These are phyloP conservation scores for Champsocephalus gunnari DNA, from an alignment of 2,797 vertebrate genomes.

Conservation along the genomic window DNA sequence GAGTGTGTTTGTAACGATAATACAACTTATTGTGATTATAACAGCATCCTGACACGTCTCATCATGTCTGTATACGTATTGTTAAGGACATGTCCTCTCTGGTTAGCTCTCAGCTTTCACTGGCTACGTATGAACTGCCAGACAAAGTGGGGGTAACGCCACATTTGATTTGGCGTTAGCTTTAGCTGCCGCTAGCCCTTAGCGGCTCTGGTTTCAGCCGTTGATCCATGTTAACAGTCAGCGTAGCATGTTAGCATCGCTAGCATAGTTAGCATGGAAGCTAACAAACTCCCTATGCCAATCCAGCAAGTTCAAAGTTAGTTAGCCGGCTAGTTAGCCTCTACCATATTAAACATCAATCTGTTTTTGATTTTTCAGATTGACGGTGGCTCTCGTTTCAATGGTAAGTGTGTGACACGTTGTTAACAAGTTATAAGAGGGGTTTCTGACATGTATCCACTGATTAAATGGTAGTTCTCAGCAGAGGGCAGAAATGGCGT, in stretches of 20 bases:
- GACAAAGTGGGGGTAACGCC: not conserved
- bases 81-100: accelerated
- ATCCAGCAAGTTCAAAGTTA: constrained; percentile 86
- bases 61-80: not conserved
- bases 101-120: not conserved
- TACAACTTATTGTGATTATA: constrained; percentile 38
- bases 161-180: constrained; percentile 43
- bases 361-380: constrained; percentile 86
- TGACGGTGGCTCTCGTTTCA: constrained; percentile 91
- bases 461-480: constrained; percentile 64
- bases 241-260: constrained; percentile 52
- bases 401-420: constrained; percentile 89
- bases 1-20: constrained; percentile 44
- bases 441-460: constrained; percentile 37
- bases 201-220: constrained; percentile 50
- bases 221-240: constrained; percentile 44
- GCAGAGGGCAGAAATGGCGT: constrained; percentile 96
- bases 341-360: constrained; percentile 64
- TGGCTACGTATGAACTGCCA: not conserved
- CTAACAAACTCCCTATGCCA: constrained; percentile 65
- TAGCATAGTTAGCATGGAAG: constrained; percentile 42
- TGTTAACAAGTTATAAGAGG: not conserved
- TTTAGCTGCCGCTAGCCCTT: constrained; percentile 38
- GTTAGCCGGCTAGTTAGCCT: constrained; percentile 78
- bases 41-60: constrained; percentile 20